Base-by-base conservation (phyloP, 2,797 vertebrate genomes). In the Rhadinocentrus ornatus region DNA sequence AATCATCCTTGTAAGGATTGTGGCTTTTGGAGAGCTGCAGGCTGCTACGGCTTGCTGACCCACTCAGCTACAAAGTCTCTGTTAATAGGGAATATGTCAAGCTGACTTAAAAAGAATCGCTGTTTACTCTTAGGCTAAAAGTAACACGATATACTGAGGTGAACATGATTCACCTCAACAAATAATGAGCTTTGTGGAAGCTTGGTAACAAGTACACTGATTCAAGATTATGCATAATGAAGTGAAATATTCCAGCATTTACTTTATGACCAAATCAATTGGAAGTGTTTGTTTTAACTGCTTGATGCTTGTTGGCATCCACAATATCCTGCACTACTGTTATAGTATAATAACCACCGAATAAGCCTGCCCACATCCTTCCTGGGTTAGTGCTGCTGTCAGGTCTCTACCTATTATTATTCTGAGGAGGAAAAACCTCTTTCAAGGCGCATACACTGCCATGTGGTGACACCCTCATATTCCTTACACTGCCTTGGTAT, bases 401-500 rank as follows among this genome's bases (percentile, higher is more conserved):
- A 26, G 6, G 37, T 76, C 59, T 57, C 54, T 29, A 29, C 31
- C 44, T 62, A 31, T 59, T 67, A 44, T 48, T 58, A 48, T 41
- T 24, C 26, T 27, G 62, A 57, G 9, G n/a, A 59, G 27, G 63
- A 34, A 57, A 70, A 72, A 60, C 22, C 60, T n/a, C 34, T 65
- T 46, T 68, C 60, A 55, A 3, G 44, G 1, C 7, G 7, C 4
- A 5, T 44, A 4, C 41, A 18, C 18, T 44, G 41, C 66, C 58
- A 74, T 50, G 20, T 59, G 57, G 48, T 65, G 54, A 73, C 60
- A 22, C 11, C 20, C 27, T 57, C 41, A 2, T 24, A 46, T 44
- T 54, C 72, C 59, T 71, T 9, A 16, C 22, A n/a, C 63, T 57
- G 62, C 73, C 69, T 69, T 71, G 44, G 50, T 44, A 59, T 77